Evolutionary conservation across 2,888 invertebrate species (phyloP).

Genomic region (Ichneumon xanthorius): DNA sequence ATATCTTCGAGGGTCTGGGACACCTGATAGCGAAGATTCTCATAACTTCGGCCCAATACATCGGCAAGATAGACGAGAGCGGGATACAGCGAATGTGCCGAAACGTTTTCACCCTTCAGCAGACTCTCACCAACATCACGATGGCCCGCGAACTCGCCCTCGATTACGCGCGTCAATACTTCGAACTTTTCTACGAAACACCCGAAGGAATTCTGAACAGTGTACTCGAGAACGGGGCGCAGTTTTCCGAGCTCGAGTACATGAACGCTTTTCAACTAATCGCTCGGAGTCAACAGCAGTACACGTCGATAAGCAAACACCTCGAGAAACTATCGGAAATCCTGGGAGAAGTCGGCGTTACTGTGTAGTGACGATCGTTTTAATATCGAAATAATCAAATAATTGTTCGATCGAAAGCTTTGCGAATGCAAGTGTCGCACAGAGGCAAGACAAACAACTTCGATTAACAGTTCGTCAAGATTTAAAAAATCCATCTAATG

Average conservation of each 20-base stretch:
- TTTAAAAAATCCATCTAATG: not conserved
- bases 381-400: not conserved
- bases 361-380: slow-evolving; percentile 79
- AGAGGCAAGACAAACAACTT: not conserved
- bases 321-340: slow-evolving; percentile 94
- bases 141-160: slow-evolving; percentile 93
- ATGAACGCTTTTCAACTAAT: slow-evolving; percentile 87
- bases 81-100: slow-evolving; percentile 94
- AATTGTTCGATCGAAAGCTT: not conserved
- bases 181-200: slow-evolving; percentile 92
- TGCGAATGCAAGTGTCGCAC: no score
- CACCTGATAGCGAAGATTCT: slow-evolving; percentile 92
- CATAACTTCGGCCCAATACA: slow-evolving; percentile 92
- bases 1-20: slow-evolving; percentile 96
- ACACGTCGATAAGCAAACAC: slow-evolving; percentile 87
- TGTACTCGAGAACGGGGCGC: slow-evolving; percentile 94
- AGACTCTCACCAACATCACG: slow-evolving; percentile 94
- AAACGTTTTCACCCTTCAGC: slow-evolving; percentile 94
- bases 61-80: slow-evolving; percentile 92
- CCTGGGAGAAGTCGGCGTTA: slow-evolving; percentile 93
- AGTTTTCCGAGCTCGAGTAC: slow-evolving; percentile 91
- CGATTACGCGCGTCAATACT: slow-evolving; percentile 95
- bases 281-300: slow-evolving; percentile 85
- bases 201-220: slow-evolving; percentile 94
- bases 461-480: not conserved